These are phyloP conservation scores for Panzeria rudis DNA, from an alignment of 2,888 invertebrate genomes.

Conservation along the genomic window DNA sequence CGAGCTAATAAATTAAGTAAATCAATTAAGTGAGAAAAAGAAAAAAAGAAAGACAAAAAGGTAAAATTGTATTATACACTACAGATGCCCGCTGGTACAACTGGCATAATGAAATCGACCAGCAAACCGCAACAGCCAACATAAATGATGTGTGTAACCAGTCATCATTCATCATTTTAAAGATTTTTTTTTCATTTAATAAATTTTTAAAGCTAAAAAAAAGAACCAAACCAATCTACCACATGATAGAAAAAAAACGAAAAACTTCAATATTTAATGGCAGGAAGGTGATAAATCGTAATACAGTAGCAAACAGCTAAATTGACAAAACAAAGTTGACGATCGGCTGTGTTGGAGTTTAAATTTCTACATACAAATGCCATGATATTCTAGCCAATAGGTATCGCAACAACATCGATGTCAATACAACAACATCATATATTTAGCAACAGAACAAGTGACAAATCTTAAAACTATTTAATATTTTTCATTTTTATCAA, in stretches of 20 bases:
- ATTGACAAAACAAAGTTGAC: conserved; percentile 65
- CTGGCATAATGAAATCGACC: conserved; percentile 19
- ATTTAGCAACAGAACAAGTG: conserved; percentile 20
- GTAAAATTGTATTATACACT: conserved; percentile 37
- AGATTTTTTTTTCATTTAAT: conserved; percentile 41
- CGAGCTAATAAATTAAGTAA: conserved; percentile 65
- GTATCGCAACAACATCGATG: background rate
- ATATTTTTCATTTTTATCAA: background rate
- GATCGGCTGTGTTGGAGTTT: conserved; percentile 45
- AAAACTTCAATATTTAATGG: conserved; percentile 33
- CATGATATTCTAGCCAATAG: conserved; percentile 19
- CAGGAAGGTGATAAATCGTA: conserved; percentile 69
- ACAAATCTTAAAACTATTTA: conserved; percentile 36
- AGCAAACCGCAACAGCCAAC: conserved; percentile 16
- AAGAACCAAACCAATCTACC: conserved; percentile 3
- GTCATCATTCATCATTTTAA: conserved; percentile 71
- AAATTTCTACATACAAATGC: conserved; percentile 27
- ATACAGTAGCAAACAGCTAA: conserved; percentile 69
- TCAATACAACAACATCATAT: background rate
- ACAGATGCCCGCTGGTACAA: conserved; percentile 56
- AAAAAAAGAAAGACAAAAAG: conserved; percentile 29
- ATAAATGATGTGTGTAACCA: conserved; percentile 52
- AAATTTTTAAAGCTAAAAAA: conserved; percentile 16
- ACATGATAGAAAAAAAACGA: background rate
- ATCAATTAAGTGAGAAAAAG: conserved; percentile 46